These are phyloP conservation scores for Microplitis demolitor DNA, from an alignment of 1,140 invertebrate species.

Conservation along the genomic window DNA sequence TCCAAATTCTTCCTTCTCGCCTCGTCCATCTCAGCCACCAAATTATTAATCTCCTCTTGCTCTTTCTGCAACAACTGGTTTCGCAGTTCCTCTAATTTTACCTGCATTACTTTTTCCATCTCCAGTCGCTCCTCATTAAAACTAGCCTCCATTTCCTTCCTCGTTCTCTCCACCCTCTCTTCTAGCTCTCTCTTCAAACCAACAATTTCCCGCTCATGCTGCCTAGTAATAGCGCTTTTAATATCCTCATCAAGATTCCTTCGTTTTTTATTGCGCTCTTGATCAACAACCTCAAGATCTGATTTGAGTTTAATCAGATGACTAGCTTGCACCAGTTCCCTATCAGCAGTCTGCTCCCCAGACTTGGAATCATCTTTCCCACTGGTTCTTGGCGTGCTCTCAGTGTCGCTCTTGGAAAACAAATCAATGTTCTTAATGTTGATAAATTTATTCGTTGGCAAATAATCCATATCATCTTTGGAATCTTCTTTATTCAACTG, in stretches of 20 bases:
- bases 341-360: constrained; percentile 5
- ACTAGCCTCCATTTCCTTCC: constrained; percentile 31
- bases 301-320: constrained; percentile 34
- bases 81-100: constrained; percentile 59
- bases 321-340: constrained; percentile 45
- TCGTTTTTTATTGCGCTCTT: constrained; percentile 11
- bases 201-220: constrained; percentile 41
- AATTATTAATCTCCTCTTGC: constrained; percentile 49
- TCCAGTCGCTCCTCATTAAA: constrained; percentile 25
- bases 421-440: constrained; percentile 54
- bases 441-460: constrained; percentile 42
- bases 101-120: constrained; percentile 56
- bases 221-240: constrained; percentile 32
- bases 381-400: constrained; percentile 36
- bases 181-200: constrained; percentile 43
- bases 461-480: constrained; percentile 39
- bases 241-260: constrained; percentile 31
- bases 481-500: constrained; percentile 46
- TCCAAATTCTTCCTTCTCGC: constrained; percentile 44
- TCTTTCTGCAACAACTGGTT: constrained; percentile 57
- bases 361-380: constrained; percentile 36
- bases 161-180: constrained; percentile 47
- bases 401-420: constrained; percentile 46
- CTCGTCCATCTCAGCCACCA: constrained; percentile 57
- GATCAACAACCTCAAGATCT: constrained; percentile 22